phyloP scores from a whole-genome alignment of 2,113 vertebrate genomes.

The Callopanchax toddi region DNA sequence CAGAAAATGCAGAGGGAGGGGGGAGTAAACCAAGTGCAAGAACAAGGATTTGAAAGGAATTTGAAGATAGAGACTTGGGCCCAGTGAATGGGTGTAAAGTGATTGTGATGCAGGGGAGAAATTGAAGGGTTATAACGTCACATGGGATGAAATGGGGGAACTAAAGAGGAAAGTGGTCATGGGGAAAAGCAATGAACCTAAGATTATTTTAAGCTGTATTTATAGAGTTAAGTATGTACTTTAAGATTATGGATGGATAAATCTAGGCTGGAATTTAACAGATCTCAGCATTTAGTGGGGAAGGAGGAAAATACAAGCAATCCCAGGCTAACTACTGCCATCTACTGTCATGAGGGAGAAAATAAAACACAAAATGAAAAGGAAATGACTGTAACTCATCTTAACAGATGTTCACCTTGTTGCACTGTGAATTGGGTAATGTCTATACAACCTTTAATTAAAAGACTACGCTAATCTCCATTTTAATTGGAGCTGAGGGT shows the following conservation, averaged over 20 bases:
- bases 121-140: slow-evolving; percentile 46
- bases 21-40: slow-evolving; percentile 68
- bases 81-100: slow-evolving; percentile 65
- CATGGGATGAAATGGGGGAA: slow-evolving; percentile 42
- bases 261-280: slow-evolving; percentile 34
- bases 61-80: slow-evolving; percentile 63
- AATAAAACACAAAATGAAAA: slow-evolving; percentile 34
- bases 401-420: slow-evolving; percentile 75
- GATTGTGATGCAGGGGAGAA: slow-evolving; percentile 49
- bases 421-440: slow-evolving; percentile 73
- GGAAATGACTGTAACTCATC: slow-evolving; percentile 54
- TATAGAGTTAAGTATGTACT: slow-evolving; percentile 34
- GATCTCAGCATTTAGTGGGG: slow-evolving; percentile 25
- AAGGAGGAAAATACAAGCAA: slow-evolving; percentile 11
- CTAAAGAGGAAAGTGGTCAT: slow-evolving; percentile 51
- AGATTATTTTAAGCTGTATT: slow-evolving; percentile 42
- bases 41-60: slow-evolving; percentile 78
- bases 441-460: slow-evolving; percentile 72
- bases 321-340: slow-evolving; percentile 70
- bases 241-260: slow-evolving; percentile 38
- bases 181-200: slow-evolving; percentile 32
- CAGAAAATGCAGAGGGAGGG: slow-evolving; percentile 75
- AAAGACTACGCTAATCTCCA: slow-evolving; percentile 64
- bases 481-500: slow-evolving; percentile 47
- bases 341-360: slow-evolving; percentile 55